phyloP scores from a whole-genome alignment of 53 echinoderm and acorn worm genomes.

The Stichopus horrens region DNA sequence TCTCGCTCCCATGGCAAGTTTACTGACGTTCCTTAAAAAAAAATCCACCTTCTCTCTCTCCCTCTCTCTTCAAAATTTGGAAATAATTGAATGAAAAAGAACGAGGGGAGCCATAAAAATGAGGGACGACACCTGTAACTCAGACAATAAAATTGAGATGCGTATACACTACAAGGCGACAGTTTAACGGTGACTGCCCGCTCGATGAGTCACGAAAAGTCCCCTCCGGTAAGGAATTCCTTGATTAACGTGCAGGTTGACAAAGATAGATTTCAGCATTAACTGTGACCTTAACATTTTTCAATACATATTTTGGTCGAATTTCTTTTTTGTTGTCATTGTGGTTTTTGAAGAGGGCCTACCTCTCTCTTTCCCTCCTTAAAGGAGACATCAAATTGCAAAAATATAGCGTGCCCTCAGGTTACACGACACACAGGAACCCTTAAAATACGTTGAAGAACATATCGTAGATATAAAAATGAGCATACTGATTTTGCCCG shows the following conservation, averaged over 20 bases:
- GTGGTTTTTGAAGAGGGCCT: slow-evolving; percentile 21
- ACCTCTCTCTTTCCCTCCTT: not conserved
- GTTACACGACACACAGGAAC: not conserved
- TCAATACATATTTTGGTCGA: slow-evolving; percentile 13
- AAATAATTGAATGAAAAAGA: slow-evolving; percentile 3
- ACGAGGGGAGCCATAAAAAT: not conserved
- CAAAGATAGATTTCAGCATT: slow-evolving; percentile 40
- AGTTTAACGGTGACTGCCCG: slow-evolving; percentile 17
- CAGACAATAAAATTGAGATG: not conserved
- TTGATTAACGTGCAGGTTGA: slow-evolving; percentile 28
- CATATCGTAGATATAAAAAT: not conserved
- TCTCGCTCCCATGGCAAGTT: too few relatives aligned
- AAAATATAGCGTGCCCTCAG: slow-evolving; percentile 22
- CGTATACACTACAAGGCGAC: not conserved
- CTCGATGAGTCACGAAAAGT: slow-evolving; percentile 25
- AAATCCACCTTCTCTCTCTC: too few relatives aligned
- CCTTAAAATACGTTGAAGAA: not conserved
- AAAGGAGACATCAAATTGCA: slow-evolving; percentile 38
- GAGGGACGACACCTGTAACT: not conserved
- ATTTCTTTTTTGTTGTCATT: not conserved
- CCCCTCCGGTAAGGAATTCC: slow-evolving; percentile 42
- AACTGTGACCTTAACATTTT: slow-evolving; percentile 20
- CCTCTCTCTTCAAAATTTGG: too few relatives aligned
- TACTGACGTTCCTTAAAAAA: too few relatives aligned
- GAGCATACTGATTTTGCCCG: slow-evolving; percentile 11